Base-by-base conservation (phyloP, 2,797 vertebrate species). In the Zalophus californianus region DNA sequence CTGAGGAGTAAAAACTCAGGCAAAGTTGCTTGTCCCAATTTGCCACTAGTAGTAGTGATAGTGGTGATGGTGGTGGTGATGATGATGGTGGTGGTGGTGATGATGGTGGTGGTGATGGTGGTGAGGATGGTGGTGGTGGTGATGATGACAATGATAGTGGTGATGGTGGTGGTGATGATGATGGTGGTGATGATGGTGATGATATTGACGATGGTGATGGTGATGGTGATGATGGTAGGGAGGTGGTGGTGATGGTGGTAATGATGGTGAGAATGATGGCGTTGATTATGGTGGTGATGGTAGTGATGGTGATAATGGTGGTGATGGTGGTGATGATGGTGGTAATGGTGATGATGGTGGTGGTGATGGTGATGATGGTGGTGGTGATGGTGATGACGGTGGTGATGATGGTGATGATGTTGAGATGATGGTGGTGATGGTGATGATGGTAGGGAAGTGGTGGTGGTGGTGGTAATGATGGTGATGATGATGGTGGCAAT, bases 341-440 rank as follows among this genome's bases (percentile, higher is more conserved):
- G 29, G 6, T 64, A n/a, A 4, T 35, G 18, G 2, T 68, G 66
- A 0, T 35, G 8, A 9, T 20, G 32, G 3, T 66, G 6, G 1
- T 68, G 64, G 1, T n/a, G 29, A 7, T n/a, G n/a, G n/a, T n/a
- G n/a, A n/a, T n/a, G 64, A 5, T 32, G 64, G 3, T 16, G 2
- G 5, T 18, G 64, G 3, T n/a, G 32, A 0, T 66, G 64, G 2
- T 16, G 15, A 0, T 66, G 64, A 3, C 3, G 15, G 2, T n/a
- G n/a, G 4, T 35, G n/a, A 1, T 68, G n/a, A 0, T 70, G 66
- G 4, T 2, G n/a, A 8, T 68, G 64, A 0, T 18, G 64, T 0
- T 3, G 16, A 1, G 66, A 1, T n/a, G 8, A 2, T 68, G n/a
- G 20, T 35, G n/a, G 66, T 35, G 1, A 16, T 21, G n/a, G 8